Base-by-base conservation (phyloP, 1,140 invertebrate genomes). In the Phocides pigmalion region DNA sequence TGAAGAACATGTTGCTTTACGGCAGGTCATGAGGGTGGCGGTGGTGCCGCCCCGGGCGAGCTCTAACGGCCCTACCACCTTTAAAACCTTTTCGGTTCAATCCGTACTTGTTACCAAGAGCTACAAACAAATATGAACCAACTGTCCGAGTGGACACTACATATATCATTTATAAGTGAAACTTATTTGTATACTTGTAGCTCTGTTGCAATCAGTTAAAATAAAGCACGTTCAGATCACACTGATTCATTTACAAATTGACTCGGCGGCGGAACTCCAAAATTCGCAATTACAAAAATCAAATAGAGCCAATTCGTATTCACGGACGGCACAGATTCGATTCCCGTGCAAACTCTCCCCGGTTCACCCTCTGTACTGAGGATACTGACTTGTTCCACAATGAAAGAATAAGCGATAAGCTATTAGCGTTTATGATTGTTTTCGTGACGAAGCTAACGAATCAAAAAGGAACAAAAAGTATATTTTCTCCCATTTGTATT, bases 221-320 rank as follows among this genome's bases (percentile, higher is more conserved):
- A 37, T 22, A 41, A 54, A 54, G 37, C 51, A 61, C 25, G 44
- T 61, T 37, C 42, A 20, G 56, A 61, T 49, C 44, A 35, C 2
- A 14, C 28, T 61, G 56, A 61, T 61, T 35, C 42, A 61, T 61
- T 61, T 61, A 61, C 56, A 61, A 61, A 61, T 61, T 61, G 56
- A 61, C 56, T 49, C 42, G 42, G 25, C 22, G 54, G 41, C 42
- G 42, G 46, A 15, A 37, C 28, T 49, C 42, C 25, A 20, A 61
- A 61, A 61, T 61, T 61, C 44, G 56, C 44, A 61, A 61, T 61
- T 61, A 61, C 56, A 61, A 61, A 61, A 61, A 61, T 61, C 56
- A 61, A 61, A 61, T 61, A 61, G 56, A 61, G 28, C 56, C 56
- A 49, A 61, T 61, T 61, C 56, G 56, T 61, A 61, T 47, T 61